A percentile compares a stretch with the other conserved stretches of the same genome.
Evolutionary conservation across 2,113 vertebrate species (phyloP).

Genomic region (Rana temporaria): DNA sequence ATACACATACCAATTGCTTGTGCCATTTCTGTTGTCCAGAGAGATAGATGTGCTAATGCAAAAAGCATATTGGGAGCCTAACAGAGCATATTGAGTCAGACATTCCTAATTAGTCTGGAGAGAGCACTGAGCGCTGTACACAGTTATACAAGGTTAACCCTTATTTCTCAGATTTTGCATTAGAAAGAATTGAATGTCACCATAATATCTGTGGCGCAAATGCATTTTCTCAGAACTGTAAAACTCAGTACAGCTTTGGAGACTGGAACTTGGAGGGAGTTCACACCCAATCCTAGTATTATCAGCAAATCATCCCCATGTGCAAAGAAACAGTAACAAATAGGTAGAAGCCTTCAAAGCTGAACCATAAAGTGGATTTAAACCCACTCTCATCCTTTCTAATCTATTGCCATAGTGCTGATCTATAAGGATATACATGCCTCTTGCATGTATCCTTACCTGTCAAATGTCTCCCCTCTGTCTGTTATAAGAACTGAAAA

Average conservation of each 20-base stretch:
- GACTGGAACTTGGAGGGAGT: neutral
- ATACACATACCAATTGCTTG: neutral
- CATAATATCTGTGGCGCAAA: neutral
- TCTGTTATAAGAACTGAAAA: too few relatives aligned
- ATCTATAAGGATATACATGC: too few relatives aligned
- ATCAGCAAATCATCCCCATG: too few relatives aligned
- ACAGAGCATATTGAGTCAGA: slow-evolving; percentile 32
- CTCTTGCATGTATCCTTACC: too few relatives aligned
- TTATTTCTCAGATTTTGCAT: neutral
- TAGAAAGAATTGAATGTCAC: too few relatives aligned
- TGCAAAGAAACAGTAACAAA: too few relatives aligned
- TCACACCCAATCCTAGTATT: too few relatives aligned
- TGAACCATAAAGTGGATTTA: too few relatives aligned
- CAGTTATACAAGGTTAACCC: slow-evolving; percentile 19
- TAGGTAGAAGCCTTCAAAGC: too few relatives aligned
- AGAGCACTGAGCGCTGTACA: slow-evolving; percentile 3
- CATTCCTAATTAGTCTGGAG: slow-evolving; percentile 33
- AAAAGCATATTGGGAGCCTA: slow-evolving; percentile 25
- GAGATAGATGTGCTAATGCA: slow-evolving; percentile 31
- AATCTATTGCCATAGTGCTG: too few relatives aligned
- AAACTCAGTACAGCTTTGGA: slow-evolving; percentile 2
- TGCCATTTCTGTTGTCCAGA: slow-evolving; percentile 20
- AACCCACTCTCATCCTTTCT: too few relatives aligned
- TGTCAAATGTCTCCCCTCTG: too few relatives aligned
- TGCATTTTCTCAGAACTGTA: neutral